Base-by-base conservation (phyloP, 2,113 vertebrate genomes). In the Marmota flaviventris region DNA sequence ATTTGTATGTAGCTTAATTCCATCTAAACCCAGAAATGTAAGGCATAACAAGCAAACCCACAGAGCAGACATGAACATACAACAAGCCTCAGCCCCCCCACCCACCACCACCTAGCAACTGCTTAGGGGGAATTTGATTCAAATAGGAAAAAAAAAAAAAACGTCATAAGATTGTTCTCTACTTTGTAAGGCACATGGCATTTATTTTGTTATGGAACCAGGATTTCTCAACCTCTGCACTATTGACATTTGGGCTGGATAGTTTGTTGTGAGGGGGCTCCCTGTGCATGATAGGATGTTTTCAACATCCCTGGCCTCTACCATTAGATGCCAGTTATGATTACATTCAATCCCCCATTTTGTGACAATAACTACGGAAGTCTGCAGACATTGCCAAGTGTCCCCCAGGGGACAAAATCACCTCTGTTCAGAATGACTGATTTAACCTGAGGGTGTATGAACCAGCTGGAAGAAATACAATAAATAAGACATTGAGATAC, bases 111-210 rank as follows among this genome's bases (percentile, higher is more conserved):
- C 1, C 37, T 72, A 37, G 51, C 5, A 84, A 48, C 20, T 91
- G 16, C 11, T 61, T 53, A 81, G 24, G 4, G 91, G 34, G 34
- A 91, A 89, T 61, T n/a, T 34, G 27, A 79, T 88, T 27, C 67
- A 96, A 96, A 94, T 17, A 69, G 45, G 45, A 9, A 45, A 45
- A 16, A 92, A 90, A 88, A 72, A 39, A 37, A 91, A 58, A 24
- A n/a, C n/a, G n/a, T 93, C 48, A 76, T n/a, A 39, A 75, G 20
- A 87, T 22, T 14, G 22, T 37, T 95, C 32, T 84, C 25, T 79
- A 42, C 22, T 45, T 86, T 94, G 58, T 83, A 95, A 93, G 27
- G 39, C 13, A 93, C 91, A 79, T 92, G 7, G 11, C 4, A 34
- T 69, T 51, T 51, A 61, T 73, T 93, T 94, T 77, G 39, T 90